Base-by-base conservation (phyloP, 1,140 invertebrate species). In the Drosophila pandora region DNA sequence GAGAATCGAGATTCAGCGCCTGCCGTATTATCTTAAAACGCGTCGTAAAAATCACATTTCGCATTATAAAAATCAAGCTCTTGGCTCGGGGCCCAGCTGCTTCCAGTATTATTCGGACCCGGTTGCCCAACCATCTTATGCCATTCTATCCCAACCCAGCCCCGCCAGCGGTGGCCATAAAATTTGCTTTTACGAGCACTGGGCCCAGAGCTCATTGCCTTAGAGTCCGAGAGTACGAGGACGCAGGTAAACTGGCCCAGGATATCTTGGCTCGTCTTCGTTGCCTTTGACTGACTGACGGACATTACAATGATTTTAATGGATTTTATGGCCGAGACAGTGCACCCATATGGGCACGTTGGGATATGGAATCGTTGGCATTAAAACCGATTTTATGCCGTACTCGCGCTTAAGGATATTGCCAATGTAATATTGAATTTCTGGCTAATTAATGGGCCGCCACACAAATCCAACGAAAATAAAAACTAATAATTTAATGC, bases 291-390 rank as follows among this genome's bases (percentile, higher is more conserved):
- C 64, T 87, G 79, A 56, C 79, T 75, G 79, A 67, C 82, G 78
- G 73, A 76, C 82, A 87, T 87, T 87, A 88, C 82, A 87, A 87
- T 87, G 82, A 87, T 88, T 87, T 87, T 87, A 87, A 87, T 87
- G 83, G 60, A 23, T 79, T 87, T 87, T 79, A 87, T 88, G 75
- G 65, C 59, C 58, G 47, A 78, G 79, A 88, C 82, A 78, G 56
- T 79, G 82, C 74, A 52, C 65, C 82, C 82, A 85, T 78, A 85
- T 87, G 82, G 82, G 70, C 71, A 76, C 75, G 52, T 45, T 78
- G 64, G 54, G 17, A 73, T 68, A 64, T 78, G 64, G 61, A 22
- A 73, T 68, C 69, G 48, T 57, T 64, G 70, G 32, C 64, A 75
- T 78, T 71, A 72, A 83, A 65, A 60, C 53, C 37, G 22, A 13